Evolutionary conservation across 2,797 vertebrate genomes (phyloP), one percentile per base, ranked within the genome.

Genomic region (Cyclopterus lumpus): DNA sequence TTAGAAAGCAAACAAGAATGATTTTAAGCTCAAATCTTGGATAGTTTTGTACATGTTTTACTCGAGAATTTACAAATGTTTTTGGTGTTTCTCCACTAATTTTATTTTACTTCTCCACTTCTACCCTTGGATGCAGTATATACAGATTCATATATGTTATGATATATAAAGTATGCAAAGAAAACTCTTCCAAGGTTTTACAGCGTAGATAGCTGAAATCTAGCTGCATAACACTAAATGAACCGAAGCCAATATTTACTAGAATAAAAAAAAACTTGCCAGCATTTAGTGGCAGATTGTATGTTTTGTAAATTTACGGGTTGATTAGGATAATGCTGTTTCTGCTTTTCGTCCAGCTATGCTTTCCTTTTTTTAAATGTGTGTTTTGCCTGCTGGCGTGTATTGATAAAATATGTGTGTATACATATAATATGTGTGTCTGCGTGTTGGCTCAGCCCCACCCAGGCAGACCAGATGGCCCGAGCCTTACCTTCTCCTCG

Each of bases 391-490:
- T 66, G 58, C 54, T 62, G 26, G 26, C 24, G 3, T 71, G 28
- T 53, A 42, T 20, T 14, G 10, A 40, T 40, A 15, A 40, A 40
- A 40, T 40, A 28, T 82, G 64, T 58, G 54, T 67, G 22, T 53
- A 42, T 16, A 40, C 38, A 40, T 40, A 5, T 40, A 40, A 40
- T 40, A 28, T 82, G 64, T 58, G 54, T 67, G 22, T 62, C 26
- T 67, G 66, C 62, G 46, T 73, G 65, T 79, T 75, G 32, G 53
- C 53, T 70, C 30, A 78, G 83, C 65, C 51, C 10, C 65, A 44
- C 67, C 73, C 82, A 60, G 60, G 67, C 77, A 63, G 77, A 78
- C 67, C 89, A 88, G 77, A 89, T 89, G 88, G 86, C 82, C 81
- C 7, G 24, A 69, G 61, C 67, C 79, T 82, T 85, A 89, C 85